These are phyloP conservation scores for Atta cephalotes DNA, from an alignment of 1,140 invertebrate genomes.

Conservation along the genomic window DNA sequence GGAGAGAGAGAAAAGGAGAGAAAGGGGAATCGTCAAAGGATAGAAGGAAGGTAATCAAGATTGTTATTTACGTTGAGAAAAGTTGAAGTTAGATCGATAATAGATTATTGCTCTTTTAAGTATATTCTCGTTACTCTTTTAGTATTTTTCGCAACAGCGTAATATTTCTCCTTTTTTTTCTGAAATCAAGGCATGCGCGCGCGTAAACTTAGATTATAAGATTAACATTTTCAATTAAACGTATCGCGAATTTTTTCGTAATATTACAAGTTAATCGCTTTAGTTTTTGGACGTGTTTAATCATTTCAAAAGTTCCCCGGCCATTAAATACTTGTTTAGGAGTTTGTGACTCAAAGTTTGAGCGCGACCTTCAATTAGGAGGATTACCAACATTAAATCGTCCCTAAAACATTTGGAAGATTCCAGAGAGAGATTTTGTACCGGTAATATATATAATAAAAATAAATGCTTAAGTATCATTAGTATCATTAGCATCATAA, in stretches of 20 bases:
- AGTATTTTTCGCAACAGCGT: background rate
- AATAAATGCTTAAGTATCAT: background rate
- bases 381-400: conserved; percentile 26
- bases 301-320: conserved; percentile 43
- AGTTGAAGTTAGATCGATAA: conserved; percentile 39
- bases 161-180: background rate
- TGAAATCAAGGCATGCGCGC: background rate
- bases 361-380: conserved; percentile 39
- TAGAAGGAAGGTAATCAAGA: background rate
- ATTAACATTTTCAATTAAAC: conserved; percentile 28
- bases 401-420: conserved; percentile 20
- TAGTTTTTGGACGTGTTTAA: conserved; percentile 56
- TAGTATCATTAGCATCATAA: background rate
- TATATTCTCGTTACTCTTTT: background rate
- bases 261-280: conserved; percentile 49
- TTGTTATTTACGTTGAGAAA: conserved; percentile 56
- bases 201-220: conserved; percentile 42
- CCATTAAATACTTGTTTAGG: conserved; percentile 57
- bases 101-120: background rate
- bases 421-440: background rate
- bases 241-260: conserved; percentile 27
- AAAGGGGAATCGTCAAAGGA: conserved; percentile 21
- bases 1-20: conserved; percentile 20
- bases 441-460: background rate
- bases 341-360: conserved; percentile 51